Conservation (phyloP, 2,888 invertebrate species). For the Folsomia manolachei region DNA sequence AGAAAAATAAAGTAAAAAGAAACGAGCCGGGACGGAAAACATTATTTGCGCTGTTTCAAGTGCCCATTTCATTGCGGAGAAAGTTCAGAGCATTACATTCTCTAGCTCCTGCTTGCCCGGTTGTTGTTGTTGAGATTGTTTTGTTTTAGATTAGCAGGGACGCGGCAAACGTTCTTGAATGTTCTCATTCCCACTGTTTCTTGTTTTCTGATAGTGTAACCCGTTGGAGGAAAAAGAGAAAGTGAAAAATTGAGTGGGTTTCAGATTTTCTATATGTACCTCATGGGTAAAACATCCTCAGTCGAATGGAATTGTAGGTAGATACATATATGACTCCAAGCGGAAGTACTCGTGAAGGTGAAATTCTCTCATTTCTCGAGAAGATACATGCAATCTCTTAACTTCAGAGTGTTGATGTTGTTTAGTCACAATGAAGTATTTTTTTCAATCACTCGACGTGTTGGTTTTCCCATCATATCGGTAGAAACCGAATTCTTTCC, state of each 20-base stretch:
- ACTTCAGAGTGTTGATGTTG: no score
- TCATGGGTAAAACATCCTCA: no score
- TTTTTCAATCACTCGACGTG: no score
- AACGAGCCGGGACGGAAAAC: background rate
- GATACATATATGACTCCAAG: no score
- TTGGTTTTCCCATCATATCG: no score
- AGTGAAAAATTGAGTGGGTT: background rate
- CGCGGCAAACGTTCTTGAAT: background rate
- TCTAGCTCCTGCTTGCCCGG: background rate
- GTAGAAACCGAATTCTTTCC: background rate
- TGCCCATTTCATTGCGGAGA: constrained; percentile 3
- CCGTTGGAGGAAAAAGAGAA: background rate
- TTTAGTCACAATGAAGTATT: no score
- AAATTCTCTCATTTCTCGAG: no score
- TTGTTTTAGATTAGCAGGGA: no score
- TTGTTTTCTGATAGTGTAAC: background rate
- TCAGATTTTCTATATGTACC: background rate
- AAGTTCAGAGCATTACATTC: background rate
- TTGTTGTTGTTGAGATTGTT: background rate
- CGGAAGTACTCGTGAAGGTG: no score
- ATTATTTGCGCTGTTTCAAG: background rate
- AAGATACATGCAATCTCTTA: no score
- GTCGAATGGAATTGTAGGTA: no score
- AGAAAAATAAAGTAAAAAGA: background rate
- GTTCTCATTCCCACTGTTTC: background rate